Percentiles rank a stretch among this genome's conserved stretches.
Evolutionary conservation across 2,797 vertebrate species (phyloP).

Genomic region (Coccyzus lansbergi): DNA sequence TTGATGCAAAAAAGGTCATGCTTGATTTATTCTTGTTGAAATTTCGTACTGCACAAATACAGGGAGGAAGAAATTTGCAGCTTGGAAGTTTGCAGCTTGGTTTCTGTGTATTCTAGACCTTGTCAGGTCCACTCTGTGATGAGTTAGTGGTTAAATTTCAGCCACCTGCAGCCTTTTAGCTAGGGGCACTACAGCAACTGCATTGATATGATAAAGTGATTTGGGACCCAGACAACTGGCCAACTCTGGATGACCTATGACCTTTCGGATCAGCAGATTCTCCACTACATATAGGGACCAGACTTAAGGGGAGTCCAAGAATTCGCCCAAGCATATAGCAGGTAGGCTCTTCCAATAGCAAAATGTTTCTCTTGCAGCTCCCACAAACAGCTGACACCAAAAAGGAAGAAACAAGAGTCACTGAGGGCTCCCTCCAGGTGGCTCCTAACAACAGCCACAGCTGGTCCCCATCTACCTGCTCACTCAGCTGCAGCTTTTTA

Average conservation of each 20-base stretch:
- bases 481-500: neutral
- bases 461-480: rapidly evolving
- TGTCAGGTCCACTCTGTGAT: neutral
- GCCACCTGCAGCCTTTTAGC: neutral
- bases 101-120: neutral
- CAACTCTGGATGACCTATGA: neutral
- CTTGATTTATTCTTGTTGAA: neutral
- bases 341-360: neutral
- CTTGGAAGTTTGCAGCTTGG: neutral
- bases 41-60: neutral
- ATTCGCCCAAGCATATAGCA: neutral
- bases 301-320: neutral
- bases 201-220: neutral
- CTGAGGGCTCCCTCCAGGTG: neutral
- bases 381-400: neutral
- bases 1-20: rapidly evolving
- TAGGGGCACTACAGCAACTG: too few relatives aligned
- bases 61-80: neutral
- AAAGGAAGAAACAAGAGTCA: neutral
- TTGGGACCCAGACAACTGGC: neutral
- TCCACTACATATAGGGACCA: neutral
- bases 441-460: neutral
- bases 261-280: neutral
- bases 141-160: neutral
- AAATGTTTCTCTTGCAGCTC: neutral